phyloP scores from a whole-genome alignment of 1,140 invertebrate species.

The Apis dorsata region DNA sequence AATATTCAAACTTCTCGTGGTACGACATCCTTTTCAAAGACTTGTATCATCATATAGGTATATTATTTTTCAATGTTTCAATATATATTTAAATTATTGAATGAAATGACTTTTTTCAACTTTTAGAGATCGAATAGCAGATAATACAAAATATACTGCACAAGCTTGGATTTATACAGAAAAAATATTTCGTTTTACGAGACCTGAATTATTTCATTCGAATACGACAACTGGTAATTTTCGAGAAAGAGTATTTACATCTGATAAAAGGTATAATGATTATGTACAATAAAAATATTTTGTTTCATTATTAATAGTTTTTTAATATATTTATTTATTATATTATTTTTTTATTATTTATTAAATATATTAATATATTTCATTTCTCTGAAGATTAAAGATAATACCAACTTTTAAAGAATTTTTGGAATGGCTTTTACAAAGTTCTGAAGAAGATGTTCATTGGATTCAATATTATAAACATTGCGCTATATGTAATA shows the following conservation, averaged over 20 bases:
- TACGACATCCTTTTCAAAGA: slow-evolving; percentile 80
- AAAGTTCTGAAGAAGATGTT: slow-evolving; percentile 65
- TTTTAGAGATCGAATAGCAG: slow-evolving; percentile 78
- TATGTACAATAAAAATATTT: background rate
- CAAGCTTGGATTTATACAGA: slow-evolving; percentile 76
- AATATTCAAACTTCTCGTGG: slow-evolving; percentile 77
- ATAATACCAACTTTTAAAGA: slow-evolving; percentile 77
- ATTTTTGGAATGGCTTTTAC: slow-evolving; percentile 75
- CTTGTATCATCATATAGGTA: slow-evolving; percentile 80
- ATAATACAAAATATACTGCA: slow-evolving; percentile 74
- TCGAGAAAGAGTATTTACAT: slow-evolving; percentile 71
- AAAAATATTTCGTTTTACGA: slow-evolving; percentile 75
- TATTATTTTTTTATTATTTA: too few relatives aligned
- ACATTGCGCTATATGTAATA: slow-evolving; percentile 74
- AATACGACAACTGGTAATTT: slow-evolving; percentile 61
- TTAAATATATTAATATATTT: too few relatives aligned
- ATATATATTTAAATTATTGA: background rate
- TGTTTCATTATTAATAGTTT: background rate
- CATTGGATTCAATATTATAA: slow-evolving; percentile 76
- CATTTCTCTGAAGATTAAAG: slow-evolving; percentile 68
- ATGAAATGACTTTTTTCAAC: background rate
- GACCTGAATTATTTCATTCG: slow-evolving; percentile 73
- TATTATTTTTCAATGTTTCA: slow-evolving; percentile 26
- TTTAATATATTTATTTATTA: too few relatives aligned
- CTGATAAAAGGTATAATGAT: slow-evolving; percentile 68